These are phyloP conservation scores for Drosophila neoperkinsi DNA, from an alignment of 2,888 invertebrate species.

Conservation along the genomic window DNA sequence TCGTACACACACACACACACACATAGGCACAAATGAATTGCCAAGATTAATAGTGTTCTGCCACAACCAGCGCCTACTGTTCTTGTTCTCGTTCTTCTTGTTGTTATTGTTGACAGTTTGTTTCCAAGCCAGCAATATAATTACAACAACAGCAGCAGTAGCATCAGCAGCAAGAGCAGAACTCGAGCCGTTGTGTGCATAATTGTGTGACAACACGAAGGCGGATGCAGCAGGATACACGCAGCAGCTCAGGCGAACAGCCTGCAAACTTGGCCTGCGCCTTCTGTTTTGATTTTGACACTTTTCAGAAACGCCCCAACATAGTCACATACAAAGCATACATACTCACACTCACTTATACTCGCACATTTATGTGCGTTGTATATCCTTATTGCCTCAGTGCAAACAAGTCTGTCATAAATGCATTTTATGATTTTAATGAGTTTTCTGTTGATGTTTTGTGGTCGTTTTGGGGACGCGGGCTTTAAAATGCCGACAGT, in stretches of 20 bases:
- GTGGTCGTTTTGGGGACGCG: slow-evolving; percentile 8
- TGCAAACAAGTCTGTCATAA: slow-evolving; percentile 76
- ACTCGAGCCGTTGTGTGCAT: slow-evolving; percentile 69
- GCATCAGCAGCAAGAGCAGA: slow-evolving; percentile 15
- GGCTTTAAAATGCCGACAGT: slow-evolving; percentile 36
- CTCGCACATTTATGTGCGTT: not conserved
- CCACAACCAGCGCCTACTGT: slow-evolving; percentile 25
- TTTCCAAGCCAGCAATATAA: slow-evolving; percentile 69
- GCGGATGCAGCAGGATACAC: slow-evolving; percentile 52
- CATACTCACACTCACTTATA: slow-evolving; percentile 1
- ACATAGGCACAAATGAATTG: slow-evolving; percentile 54
- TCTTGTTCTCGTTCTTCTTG: slow-evolving; percentile 27
- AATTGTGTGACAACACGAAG: slow-evolving; percentile 75
- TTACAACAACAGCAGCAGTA: slow-evolving; percentile 63
- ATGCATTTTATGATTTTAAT: slow-evolving; percentile 81
- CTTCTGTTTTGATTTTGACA: slow-evolving; percentile 78
- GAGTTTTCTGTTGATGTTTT: slow-evolving; percentile 78
- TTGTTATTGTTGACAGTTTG: slow-evolving; percentile 71
- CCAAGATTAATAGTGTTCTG: slow-evolving; percentile 78
- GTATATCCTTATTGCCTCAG: slow-evolving; percentile 67
- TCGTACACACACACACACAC: slow-evolving; percentile 13
- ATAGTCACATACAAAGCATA: slow-evolving; percentile 5
- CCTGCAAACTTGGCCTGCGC: slow-evolving; percentile 65
- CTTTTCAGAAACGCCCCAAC: slow-evolving; percentile 56
- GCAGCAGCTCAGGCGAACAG: slow-evolving; percentile 40